phyloP scores from a whole-genome alignment of 1,140 invertebrate species.

The Zaprionus lachaisei region DNA sequence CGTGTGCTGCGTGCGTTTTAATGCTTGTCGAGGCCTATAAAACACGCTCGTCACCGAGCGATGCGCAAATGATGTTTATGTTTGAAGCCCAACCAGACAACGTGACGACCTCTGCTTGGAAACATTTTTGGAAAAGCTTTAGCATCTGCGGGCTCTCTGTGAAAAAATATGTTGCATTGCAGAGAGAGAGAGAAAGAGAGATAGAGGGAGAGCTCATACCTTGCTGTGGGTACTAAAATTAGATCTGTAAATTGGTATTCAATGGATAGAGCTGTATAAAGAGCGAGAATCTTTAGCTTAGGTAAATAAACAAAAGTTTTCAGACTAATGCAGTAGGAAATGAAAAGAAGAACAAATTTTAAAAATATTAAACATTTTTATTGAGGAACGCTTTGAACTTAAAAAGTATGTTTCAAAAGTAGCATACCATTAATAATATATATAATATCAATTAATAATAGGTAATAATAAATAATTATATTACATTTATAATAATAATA shows the following conservation, averaged over 20 bases:
- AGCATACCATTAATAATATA: too few species aligned
- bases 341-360: neutral
- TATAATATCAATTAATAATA: neutral
- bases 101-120: neutral
- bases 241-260: neutral
- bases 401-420: too few species aligned
- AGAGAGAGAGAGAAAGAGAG: neutral
- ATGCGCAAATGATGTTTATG: conserved; percentile 48
- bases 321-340: neutral
- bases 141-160: conserved; percentile 11
- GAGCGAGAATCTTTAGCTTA: neutral
- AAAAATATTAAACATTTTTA: too few species aligned
- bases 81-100: conserved; percentile 14
- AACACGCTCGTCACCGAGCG: conserved; percentile 66
- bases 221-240: neutral
- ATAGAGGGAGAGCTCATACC: neutral
- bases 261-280: conserved; percentile 8
- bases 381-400: too few species aligned
- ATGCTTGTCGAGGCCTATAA: conserved; percentile 78
- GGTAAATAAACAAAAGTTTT: conserved; percentile 19
- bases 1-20: conserved; percentile 71
- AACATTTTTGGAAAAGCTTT: conserved; percentile 13
- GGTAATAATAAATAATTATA: neutral
- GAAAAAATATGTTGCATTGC: conserved; percentile 9
- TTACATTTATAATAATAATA: too few species aligned